Conservation (phyloP, 2,888 invertebrate species). For the Elgonia sp. region DNA sequence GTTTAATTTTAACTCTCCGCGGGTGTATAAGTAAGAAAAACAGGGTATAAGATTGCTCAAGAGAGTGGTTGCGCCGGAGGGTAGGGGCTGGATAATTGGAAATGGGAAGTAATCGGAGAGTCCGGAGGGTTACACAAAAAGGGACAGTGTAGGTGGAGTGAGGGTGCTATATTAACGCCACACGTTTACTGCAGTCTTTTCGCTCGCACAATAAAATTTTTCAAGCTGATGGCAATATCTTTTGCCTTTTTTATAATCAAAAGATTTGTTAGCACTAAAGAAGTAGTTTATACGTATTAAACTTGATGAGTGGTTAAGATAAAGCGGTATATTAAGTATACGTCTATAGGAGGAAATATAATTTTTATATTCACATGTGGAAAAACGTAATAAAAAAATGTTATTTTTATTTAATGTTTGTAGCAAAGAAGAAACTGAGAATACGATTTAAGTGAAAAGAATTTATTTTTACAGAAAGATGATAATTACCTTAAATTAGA, state of each 20-base stretch:
- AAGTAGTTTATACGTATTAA: too few relatives aligned
- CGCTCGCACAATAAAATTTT: background rate
- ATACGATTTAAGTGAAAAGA: too few relatives aligned
- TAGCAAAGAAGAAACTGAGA: too few relatives aligned
- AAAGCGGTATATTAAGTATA: too few relatives aligned
- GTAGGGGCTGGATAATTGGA: conserved; percentile 46
- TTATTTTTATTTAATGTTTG: too few relatives aligned
- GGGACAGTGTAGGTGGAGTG: background rate
- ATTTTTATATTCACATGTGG: too few relatives aligned
- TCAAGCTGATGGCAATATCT: background rate
- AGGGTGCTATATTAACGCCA: conserved; percentile 35
- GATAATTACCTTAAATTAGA: too few relatives aligned
- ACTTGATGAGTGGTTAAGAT: too few relatives aligned
- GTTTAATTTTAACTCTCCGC: conserved; percentile 49
- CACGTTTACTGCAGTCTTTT: background rate
- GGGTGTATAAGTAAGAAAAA: conserved; percentile 16
- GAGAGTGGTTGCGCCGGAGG: conserved; percentile 21
- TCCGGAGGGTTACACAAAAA: conserved; percentile 33
- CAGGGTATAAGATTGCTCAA: conserved; percentile 29
- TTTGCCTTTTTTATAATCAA: background rate
- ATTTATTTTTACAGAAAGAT: too few relatives aligned
- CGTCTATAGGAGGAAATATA: too few relatives aligned
- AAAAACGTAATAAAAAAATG: too few relatives aligned
- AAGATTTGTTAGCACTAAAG: too few relatives aligned
- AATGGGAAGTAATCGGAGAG: conserved; percentile 35